phyloP scores from a whole-genome alignment of 2,113 vertebrate genomes.

The Plecotus auritus region DNA sequence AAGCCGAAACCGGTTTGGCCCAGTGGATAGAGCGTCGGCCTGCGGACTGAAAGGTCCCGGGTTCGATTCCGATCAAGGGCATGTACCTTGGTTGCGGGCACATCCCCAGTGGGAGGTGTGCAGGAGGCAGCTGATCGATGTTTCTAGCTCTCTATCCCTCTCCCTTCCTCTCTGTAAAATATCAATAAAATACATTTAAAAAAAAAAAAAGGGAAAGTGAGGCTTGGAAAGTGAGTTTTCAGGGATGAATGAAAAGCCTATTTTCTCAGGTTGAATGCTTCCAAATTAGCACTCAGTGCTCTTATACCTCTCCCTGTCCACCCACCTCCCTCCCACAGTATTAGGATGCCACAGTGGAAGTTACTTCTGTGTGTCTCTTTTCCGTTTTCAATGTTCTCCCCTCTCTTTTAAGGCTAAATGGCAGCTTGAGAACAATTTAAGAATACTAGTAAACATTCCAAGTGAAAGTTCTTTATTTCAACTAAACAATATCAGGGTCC shows the following conservation, averaged over 20 bases:
- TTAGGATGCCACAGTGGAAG: background rate
- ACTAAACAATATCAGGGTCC: background rate
- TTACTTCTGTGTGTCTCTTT: background rate
- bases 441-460: conserved; percentile 11
- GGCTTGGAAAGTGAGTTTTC: background rate
- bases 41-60: too few species aligned
- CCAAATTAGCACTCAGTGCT: background rate
- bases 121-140: too few species aligned
- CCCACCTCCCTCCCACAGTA: background rate
- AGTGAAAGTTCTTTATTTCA: conserved; percentile 34
- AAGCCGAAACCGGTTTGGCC: too few species aligned
- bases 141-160: too few species aligned
- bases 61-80: too few species aligned
- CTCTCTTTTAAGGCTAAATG: background rate
- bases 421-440: conserved; percentile 29
- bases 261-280: conserved; percentile 18
- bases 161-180: too few species aligned
- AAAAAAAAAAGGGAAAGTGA: conserved; percentile 2
- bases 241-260: conserved; percentile 10
- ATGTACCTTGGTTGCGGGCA: too few species aligned
- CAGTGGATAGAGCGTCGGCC: too few species aligned
- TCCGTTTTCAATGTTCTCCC: background rate
- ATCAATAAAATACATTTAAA: too few species aligned
- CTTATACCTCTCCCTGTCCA: background rate
- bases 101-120: too few species aligned